Conservation (phyloP, 2,888 invertebrate genomes). For the Drosophila recens region DNA sequence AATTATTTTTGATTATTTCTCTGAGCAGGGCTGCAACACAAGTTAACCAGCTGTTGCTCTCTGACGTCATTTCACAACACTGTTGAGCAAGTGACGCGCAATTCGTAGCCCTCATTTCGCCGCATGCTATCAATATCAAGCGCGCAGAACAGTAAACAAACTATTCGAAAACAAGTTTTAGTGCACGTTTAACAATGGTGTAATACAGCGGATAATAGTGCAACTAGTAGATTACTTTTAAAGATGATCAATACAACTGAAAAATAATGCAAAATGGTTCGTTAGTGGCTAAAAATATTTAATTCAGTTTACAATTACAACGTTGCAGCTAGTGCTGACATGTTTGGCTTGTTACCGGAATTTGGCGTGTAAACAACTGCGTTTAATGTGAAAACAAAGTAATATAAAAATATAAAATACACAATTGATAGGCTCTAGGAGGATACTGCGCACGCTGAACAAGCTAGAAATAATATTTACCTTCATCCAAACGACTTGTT, state of each 20-base stretch:
- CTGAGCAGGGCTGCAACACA: constrained; percentile 15
- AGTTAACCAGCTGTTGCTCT: constrained; percentile 13
- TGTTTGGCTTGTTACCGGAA: not conserved
- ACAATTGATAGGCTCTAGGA: not conserved
- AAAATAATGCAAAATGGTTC: constrained; percentile 8
- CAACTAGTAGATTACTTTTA: not conserved
- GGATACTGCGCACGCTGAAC: not conserved
- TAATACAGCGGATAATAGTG: not conserved
- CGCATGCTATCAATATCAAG: constrained; percentile 22
- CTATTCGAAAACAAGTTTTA: constrained; percentile 42
- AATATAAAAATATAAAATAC: not conserved
- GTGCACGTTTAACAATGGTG: constrained; percentile 4
- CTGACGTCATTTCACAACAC: constrained; percentile 24
- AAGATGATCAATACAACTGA: not conserved
- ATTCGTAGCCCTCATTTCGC: constrained; percentile 34
- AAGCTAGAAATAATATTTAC: no score
- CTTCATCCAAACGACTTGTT: no score
- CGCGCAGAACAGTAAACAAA: constrained; percentile 44
- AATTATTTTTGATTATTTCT: not conserved
- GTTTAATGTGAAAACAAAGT: not conserved
- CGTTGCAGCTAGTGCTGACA: not conserved
- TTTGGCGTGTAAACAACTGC: not conserved
- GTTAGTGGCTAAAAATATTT: not conserved
- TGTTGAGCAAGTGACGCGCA: constrained; percentile 14
- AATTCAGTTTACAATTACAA: not conserved